Percentiles rank a stretch among this genome's conserved stretches.
phyloP scores from a whole-genome alignment of 2,888 invertebrate genomes.

The Toxonevra muliebris region DNA sequence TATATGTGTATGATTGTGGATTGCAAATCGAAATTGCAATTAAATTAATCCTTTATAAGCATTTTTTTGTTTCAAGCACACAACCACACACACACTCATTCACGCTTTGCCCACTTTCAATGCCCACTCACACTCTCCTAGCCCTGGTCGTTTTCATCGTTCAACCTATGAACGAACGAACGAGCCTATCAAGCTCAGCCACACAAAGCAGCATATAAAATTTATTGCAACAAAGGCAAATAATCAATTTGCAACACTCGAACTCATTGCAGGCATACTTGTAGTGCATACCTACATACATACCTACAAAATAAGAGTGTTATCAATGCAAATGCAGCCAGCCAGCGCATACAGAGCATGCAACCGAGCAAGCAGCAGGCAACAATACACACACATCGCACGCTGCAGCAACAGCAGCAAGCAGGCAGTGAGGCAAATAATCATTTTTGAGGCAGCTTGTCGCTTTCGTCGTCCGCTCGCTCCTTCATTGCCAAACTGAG shows the following conservation, averaged over 20 bases:
- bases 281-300: constrained; percentile 12
- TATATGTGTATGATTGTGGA: not conserved
- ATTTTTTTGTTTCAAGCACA: constrained; percentile 46
- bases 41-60: constrained; percentile 57
- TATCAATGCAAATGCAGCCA: too few species aligned
- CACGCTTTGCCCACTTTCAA: too few species aligned
- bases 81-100: constrained; percentile 23
- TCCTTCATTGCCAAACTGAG: not conserved
- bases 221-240: constrained; percentile 40
- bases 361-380: not conserved
- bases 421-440: not conserved
- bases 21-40: constrained; percentile 44
- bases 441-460: not conserved
- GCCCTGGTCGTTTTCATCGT: too few species aligned
- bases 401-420: not conserved
- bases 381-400: not conserved
- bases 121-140: too few species aligned
- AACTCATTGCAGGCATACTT: not conserved
- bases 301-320: not conserved
- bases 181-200: too few species aligned
- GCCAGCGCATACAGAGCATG: not conserved
- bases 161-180: too few species aligned
- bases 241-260: constrained; percentile 50
- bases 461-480: not conserved
- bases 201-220: too few species aligned